Conservation (phyloP, 2,888 invertebrate genomes). For the Augiades crinisus region DNA sequence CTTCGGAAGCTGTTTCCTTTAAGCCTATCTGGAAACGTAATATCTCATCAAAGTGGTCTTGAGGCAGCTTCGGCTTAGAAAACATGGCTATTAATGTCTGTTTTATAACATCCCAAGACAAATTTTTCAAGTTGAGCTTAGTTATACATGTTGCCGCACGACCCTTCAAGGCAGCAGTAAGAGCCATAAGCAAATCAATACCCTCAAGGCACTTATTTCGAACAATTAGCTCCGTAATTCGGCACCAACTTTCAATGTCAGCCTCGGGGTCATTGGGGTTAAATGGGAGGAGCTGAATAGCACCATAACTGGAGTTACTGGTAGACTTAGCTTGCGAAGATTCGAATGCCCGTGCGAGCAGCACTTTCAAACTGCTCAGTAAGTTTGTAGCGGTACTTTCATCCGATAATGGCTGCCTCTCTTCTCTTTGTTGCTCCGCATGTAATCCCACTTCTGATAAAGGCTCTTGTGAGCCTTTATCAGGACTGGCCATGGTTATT, state of each 20-base stretch:
- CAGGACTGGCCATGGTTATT: slow-evolving; percentile 4
- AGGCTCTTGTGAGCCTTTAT: background rate
- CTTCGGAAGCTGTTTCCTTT: slow-evolving; percentile 27
- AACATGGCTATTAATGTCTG: slow-evolving; percentile 32
- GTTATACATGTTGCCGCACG: slow-evolving; percentile 30
- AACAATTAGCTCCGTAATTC: slow-evolving; percentile 22
- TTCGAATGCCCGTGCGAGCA: slow-evolving; percentile 1
- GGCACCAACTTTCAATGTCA: slow-evolving; percentile 33
- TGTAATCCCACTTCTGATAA: background rate
- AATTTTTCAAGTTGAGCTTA: slow-evolving; percentile 22
- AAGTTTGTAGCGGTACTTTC: background rate
- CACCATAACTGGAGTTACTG: background rate
- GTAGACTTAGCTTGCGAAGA: background rate
- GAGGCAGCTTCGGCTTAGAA: slow-evolving; percentile 27
- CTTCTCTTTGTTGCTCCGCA: slow-evolving; percentile 1
- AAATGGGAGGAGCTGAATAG: slow-evolving; percentile 22
- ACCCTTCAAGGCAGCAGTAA: slow-evolving; percentile 31
- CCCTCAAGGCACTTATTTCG: slow-evolving; percentile 26
- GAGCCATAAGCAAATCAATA: slow-evolving; percentile 28
- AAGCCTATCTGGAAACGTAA: slow-evolving; percentile 19
- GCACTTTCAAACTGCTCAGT: background rate
- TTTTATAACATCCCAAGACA: slow-evolving; percentile 29
- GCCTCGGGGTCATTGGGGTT: slow-evolving; percentile 29
- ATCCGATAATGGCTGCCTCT: slow-evolving; percentile 1
- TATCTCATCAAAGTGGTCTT: slow-evolving; percentile 33